Base-by-base conservation (phyloP, 2,888 invertebrate genomes). In the Tipula vernalis region DNA sequence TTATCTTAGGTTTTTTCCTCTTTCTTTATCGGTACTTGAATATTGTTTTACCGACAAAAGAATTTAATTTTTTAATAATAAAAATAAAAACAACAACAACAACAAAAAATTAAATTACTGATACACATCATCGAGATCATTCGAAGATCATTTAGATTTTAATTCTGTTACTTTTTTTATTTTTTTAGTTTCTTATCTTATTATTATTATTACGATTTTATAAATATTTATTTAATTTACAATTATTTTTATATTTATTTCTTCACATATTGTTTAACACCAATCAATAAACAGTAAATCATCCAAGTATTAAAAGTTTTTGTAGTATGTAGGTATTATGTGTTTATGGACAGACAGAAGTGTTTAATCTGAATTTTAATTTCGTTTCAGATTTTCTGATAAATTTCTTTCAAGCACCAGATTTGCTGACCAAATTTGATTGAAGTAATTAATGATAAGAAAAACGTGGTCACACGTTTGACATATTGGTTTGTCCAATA, bases 221-320 rank as follows among this genome's bases (percentile, higher is more conserved):
- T 71, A 71, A 39, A 6, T 18, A 71, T 71, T 71, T 71, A 71
- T 71, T 71, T 71, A 71, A 71, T 71, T 71, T 71, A 71, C 28
- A 71, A 71, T 71, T 71, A 3, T 12, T 71, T 71, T 71, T 71
- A 28, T 71, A 71, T 71, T 71, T 71, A 71, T 71, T 71, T 71
- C 71, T 84, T 41, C 84, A 84, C 84, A 84, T 41, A 84, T 84
- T 84, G 41, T 84, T 84, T 84, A 84, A 84, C 84, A 84, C 84
- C 84, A 84, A 84, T 84, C 84, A 84, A 84, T 84, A 84, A 84
- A 84, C 84, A 84, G 84, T 84, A 84, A 84, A 84, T 84, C 84
- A 84, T 84, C 41, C 84, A 84, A n/a, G n/a, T 39, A 84, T 39
- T 84, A 84, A 4, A 39, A 6, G 2, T 12, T n/a, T 13, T 84